A percentile compares a stretch with the other conserved stretches of the same genome.
These are phyloP conservation scores for Stegodyphus dumicola DNA, from an alignment of 1,140 invertebrate genomes.

Conservation along the genomic window DNA sequence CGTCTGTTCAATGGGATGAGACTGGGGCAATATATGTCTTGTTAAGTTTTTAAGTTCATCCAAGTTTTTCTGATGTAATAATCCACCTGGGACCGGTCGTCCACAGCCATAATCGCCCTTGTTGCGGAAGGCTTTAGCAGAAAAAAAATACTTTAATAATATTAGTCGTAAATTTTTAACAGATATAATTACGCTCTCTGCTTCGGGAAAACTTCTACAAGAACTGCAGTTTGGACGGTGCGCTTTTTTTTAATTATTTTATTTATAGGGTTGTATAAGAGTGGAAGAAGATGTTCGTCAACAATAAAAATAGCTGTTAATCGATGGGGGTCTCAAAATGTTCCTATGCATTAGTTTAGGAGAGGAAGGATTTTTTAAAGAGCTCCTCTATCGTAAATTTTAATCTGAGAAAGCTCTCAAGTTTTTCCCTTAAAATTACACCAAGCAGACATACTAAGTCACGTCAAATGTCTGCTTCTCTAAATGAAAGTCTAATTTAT, in stretches of 20 bases:
- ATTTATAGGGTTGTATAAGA: constrained; percentile 23
- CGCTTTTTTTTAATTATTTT: constrained; percentile 11
- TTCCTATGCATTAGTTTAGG: constrained; percentile 30
- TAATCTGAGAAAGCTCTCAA: constrained; percentile 31
- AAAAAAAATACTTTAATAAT: constrained; percentile 56
- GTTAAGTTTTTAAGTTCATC: constrained; percentile 54
- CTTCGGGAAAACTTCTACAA: constrained; percentile 31
- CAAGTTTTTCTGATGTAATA: constrained; percentile 56
- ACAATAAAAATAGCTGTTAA: constrained; percentile 54
- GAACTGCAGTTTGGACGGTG: constrained; percentile 40
- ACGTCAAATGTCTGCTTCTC: neutral
- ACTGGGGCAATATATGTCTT: constrained; percentile 54
- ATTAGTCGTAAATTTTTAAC: constrained; percentile 61
- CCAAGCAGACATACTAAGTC: constrained; percentile 17
- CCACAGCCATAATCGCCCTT: constrained; percentile 52
- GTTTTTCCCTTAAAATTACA: constrained; percentile 41
- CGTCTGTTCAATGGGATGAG: constrained; percentile 40
- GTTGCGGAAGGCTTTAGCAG: constrained; percentile 20
- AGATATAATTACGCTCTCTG: constrained; percentile 55
- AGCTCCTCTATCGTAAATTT: constrained; percentile 48
- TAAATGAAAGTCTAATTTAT: constrained; percentile 25
- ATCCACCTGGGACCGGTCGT: constrained; percentile 58
- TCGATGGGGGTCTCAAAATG: constrained; percentile 44
- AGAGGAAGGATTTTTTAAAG: constrained; percentile 16
- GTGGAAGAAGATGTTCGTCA: constrained; percentile 38